These are phyloP conservation scores for Ploceus nigricollis DNA, from an alignment of 2,113 vertebrate species.

Conservation along the genomic window DNA sequence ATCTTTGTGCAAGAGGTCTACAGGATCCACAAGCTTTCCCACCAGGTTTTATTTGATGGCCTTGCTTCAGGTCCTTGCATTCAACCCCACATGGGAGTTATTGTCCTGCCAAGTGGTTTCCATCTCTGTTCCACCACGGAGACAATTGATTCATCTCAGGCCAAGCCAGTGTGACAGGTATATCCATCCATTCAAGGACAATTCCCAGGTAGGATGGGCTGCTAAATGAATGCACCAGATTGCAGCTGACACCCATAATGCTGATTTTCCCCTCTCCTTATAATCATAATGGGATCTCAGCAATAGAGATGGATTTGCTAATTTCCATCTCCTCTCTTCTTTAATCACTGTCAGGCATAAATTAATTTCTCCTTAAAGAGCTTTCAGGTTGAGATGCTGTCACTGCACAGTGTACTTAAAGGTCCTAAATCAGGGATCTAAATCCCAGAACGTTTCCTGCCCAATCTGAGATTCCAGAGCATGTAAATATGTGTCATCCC, in stretches of 20 bases:
- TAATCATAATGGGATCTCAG: conserved; percentile 76
- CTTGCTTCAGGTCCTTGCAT: neutral
- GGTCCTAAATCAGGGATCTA: conserved; percentile 51
- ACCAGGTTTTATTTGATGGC: neutral
- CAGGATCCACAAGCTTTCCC: neutral
- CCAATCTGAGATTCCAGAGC: conserved; percentile 20
- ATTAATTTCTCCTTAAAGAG: conserved; percentile 77
- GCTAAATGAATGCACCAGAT: conserved; percentile 68
- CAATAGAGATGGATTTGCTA: conserved; percentile 80
- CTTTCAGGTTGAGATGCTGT: conserved; percentile 69
- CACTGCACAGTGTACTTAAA: conserved; percentile 63
- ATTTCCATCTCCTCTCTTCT: conserved; percentile 75
- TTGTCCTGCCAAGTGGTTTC: neutral
- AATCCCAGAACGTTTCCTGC: conserved; percentile 53
- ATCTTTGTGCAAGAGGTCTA: neutral
- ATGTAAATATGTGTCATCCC: neutral
- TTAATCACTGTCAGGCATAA: conserved; percentile 78
- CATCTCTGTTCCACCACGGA: neutral
- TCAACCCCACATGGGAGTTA: neutral
- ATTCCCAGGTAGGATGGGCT: conserved; percentile 59
- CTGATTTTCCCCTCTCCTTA: conserved; percentile 68
- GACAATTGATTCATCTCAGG: conserved; percentile 45
- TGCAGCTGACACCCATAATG: conserved; percentile 71
- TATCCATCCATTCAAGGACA: conserved; percentile 59
- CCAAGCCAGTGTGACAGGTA: conserved; percentile 31